Evolutionary conservation across 64 coral and sea anemone species (phyloP).

Genomic region (Pocillopora damicornis): DNA sequence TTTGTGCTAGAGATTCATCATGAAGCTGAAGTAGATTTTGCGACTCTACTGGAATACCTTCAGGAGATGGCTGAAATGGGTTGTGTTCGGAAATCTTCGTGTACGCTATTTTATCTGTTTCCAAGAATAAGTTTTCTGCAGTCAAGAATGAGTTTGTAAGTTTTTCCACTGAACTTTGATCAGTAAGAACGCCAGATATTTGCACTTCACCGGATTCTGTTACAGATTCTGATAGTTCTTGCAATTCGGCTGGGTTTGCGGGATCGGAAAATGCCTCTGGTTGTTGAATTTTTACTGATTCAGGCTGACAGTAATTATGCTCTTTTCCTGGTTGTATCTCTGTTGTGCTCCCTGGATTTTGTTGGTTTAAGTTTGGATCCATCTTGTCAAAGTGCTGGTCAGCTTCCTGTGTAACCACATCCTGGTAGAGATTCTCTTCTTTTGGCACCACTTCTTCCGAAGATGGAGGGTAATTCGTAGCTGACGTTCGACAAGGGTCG

Average conservation of each 20-base stretch:
- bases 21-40: not conserved
- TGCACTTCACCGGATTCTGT: not conserved
- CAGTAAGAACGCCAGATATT: not conserved
- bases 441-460: not conserved
- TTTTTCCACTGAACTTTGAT: not conserved
- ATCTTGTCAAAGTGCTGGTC: not conserved
- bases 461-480: not conserved
- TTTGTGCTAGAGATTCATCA: not conserved
- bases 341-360: not conserved
- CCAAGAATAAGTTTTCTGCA: not conserved
- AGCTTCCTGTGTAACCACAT: not conserved
- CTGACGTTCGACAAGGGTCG: not conserved
- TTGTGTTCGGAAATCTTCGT: not conserved
- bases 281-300: not conserved
- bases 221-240: not conserved
- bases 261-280: not conserved
- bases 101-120: not conserved
- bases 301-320: not conserved
- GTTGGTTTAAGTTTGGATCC: not conserved
- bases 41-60: not conserved
- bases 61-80: not conserved
- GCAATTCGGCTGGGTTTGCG: not conserved
- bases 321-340: not conserved
- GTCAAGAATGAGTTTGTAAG: not conserved
- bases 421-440: not conserved